These are phyloP conservation scores for Paracentrotus lividus DNA, from an alignment of 53 echinoderm and acorn worm genomes.

Conservation along the genomic window DNA sequence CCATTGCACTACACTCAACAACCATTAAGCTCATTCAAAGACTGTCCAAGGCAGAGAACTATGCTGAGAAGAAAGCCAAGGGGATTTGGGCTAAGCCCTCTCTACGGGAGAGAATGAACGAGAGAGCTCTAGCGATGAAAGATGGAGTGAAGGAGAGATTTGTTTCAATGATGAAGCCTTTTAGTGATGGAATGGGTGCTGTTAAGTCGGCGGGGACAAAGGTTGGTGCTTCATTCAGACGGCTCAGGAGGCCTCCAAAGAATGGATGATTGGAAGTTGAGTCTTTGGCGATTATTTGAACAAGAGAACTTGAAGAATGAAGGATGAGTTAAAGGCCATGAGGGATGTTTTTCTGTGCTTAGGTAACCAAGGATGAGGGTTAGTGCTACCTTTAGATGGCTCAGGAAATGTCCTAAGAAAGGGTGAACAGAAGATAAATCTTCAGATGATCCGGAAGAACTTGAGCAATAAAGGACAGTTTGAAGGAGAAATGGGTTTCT, in stretches of 20 bases:
- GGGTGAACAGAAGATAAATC: no score
- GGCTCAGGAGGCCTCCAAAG: neutral
- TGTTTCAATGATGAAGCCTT: neutral
- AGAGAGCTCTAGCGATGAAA: neutral
- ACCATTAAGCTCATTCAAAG: slow-evolving; percentile 40
- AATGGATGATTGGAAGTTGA: neutral
- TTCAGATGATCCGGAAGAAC: no score
- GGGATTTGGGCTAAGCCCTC: slow-evolving; percentile 70
- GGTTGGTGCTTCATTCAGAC: neutral
- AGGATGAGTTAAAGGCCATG: no score
- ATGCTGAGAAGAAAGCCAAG: slow-evolving; percentile 66
- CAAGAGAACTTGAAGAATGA: no score
- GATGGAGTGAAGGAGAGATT: neutral
- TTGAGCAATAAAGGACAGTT: neutral
- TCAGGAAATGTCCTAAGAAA: no score
- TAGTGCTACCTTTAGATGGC: neutral
- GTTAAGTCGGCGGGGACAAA: neutral
- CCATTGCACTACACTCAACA: neutral
- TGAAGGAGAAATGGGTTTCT: neutral
- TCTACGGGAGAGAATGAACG: slow-evolving; percentile 26
- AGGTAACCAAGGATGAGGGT: no score
- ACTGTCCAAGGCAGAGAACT: slow-evolving; percentile 66
- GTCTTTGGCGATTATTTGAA: neutral
- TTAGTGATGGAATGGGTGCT: neutral
- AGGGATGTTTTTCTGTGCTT: no score